Conservation (phyloP, 1,140 invertebrate species). For the Zaprionus gabonicus region DNA sequence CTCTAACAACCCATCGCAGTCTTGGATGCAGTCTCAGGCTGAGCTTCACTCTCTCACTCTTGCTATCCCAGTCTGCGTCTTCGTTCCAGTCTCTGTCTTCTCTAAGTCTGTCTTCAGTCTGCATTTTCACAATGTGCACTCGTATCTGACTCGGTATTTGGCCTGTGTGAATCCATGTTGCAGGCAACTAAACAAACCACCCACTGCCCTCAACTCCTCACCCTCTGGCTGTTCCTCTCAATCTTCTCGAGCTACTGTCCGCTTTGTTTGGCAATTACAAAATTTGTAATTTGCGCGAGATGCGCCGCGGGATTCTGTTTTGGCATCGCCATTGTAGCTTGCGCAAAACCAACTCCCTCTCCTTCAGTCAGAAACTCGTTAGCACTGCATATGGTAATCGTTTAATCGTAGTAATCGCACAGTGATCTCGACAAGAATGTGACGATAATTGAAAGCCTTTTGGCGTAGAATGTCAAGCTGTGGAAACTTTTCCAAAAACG, state of each 20-base stretch:
- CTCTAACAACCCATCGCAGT: background rate
- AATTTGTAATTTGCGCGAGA: constrained; percentile 48
- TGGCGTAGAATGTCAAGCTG: constrained; percentile 52
- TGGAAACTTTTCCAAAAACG: constrained; percentile 25
- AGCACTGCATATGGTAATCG: constrained; percentile 35
- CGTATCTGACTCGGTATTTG: constrained; percentile 55
- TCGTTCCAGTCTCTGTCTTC: constrained; percentile 20
- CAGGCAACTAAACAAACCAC: background rate
- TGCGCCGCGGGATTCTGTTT: constrained; percentile 48
- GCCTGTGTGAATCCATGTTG: constrained; percentile 56
- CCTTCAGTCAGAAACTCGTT: constrained; percentile 14
- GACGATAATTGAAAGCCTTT: constrained; percentile 46
- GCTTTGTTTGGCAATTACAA: constrained; percentile 59
- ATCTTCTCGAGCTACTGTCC: constrained; percentile 1
- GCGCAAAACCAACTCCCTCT: constrained; percentile 19
- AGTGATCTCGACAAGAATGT: constrained; percentile 33
- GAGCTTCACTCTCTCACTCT: constrained; percentile 14
- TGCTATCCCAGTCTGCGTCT: background rate
- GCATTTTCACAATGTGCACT: constrained; percentile 78
- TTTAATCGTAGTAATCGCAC: constrained; percentile 27
- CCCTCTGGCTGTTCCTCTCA: background rate
- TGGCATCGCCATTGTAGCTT: constrained; percentile 22
- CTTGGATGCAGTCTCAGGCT: background rate
- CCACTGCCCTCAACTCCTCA: background rate
- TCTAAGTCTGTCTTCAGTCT: constrained; percentile 69